Base-by-base conservation (phyloP, 2,888 invertebrate genomes). In the Drosophila ustulata region DNA sequence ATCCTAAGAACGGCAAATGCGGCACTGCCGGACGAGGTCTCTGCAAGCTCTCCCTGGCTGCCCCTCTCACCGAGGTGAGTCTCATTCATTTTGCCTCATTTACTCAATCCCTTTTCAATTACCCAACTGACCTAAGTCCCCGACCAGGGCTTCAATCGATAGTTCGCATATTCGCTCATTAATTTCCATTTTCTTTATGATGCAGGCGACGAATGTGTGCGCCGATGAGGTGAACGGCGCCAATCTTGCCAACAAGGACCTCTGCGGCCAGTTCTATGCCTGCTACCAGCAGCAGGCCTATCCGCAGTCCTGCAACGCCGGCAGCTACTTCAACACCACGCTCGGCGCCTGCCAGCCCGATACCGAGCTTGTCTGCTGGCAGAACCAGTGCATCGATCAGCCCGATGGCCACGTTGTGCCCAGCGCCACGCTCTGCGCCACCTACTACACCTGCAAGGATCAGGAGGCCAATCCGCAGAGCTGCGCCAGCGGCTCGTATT, bases 1-100 rank as follows among this genome's bases (percentile, higher is more conserved):
- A 89, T 68, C 39, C 79, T 1, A 80, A 72, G 13, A 82, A 63
- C 1, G 91, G 90, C 26, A 82, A 82, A 47, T 91, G 91, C 64
- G 71, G 72, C 3, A 62, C 37, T 3, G 71, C 76, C 7, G 76
- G 75, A 18, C 82, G 78, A 3, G 80, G 87, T 1, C 70, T 82
- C 0, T 91, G 90, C 66, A 85, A 76, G 45, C 61, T 90, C 13
- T 86, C 78, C 25, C 63, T 86, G 6, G 39, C 52, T 0, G 82
- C 81, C 13, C 85, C 90, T 0, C 49, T 90, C 0, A 39, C 66
- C 0, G 73, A 65, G 47, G 82, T 89, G 49, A 75, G 64, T 57
- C 2, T 0, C 7, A 30, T 30, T 4, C 28, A 28, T 5, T 26
- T 26, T 0, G 5, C n/a, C n/a, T n/a, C n/a, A n/a, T n/a, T n/a